A percentile compares a stretch with the other conserved stretches of the same genome.
Evolutionary conservation across 2,113 vertebrate genomes (phyloP).

Genomic region (Syngnathus scovelli): DNA sequence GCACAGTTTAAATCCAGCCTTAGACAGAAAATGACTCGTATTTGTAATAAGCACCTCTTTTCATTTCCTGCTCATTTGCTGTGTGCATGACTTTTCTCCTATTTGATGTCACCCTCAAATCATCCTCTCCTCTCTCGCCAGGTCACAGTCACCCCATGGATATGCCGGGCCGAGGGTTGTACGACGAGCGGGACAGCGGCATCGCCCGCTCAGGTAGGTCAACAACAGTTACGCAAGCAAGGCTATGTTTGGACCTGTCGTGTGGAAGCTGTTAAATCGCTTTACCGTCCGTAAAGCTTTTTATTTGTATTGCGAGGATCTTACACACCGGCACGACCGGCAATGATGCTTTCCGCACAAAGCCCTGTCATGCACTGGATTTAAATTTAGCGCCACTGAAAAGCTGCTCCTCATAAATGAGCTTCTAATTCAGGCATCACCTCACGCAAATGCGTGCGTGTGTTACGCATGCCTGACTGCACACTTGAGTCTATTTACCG

Average conservation of each 20-base stretch:
- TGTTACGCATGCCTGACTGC: neutral
- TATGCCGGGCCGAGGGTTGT: slow-evolving; percentile 89
- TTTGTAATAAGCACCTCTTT: neutral
- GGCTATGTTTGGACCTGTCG: neutral
- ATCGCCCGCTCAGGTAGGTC: slow-evolving; percentile 91
- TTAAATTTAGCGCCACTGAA: slow-evolving; percentile 61
- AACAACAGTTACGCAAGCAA: slow-evolving; percentile 11
- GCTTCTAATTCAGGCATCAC: slow-evolving; percentile 46
- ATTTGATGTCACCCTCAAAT: neutral
- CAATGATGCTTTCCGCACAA: slow-evolving; percentile 50
- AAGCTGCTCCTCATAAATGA: slow-evolving; percentile 42
- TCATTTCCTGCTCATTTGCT: neutral
- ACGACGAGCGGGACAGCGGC: slow-evolving; percentile 92
- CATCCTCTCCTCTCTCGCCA: slow-evolving; percentile 50
- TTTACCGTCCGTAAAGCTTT: slow-evolving; percentile 1
- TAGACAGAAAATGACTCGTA: neutral
- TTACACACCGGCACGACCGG: slow-evolving; percentile 22
- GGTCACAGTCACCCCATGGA: slow-evolving; percentile 99
- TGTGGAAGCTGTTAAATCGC: neutral
- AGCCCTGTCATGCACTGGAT: slow-evolving; percentile 46
- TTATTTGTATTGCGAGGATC: neutral
- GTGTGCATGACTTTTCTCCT: neutral
- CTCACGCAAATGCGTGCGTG: slow-evolving; percentile 11
- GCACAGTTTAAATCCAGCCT: neutral
- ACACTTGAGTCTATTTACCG: neutral